phyloP scores from a whole-genome alignment of 2,888 invertebrate species.

The Lasioglossum calceatum region DNA sequence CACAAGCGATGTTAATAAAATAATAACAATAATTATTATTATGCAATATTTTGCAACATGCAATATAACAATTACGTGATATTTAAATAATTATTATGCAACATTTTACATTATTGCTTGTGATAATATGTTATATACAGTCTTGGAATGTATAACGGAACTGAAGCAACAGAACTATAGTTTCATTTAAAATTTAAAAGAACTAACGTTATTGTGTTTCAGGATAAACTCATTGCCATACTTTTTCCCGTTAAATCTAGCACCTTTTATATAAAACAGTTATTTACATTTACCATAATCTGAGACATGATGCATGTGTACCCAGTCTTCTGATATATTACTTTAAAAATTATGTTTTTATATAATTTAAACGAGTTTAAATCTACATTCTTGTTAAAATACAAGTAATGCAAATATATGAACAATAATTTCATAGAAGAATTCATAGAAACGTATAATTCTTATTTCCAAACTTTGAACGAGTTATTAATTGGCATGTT shows the following conservation, averaged over 20 bases:
- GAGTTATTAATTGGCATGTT: constrained; percentile 76
- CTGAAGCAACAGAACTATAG: not conserved
- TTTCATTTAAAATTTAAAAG: not conserved
- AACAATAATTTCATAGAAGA: constrained; percentile 41
- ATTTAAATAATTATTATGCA: not conserved
- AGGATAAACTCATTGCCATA: constrained; percentile 11
- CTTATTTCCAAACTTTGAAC: constrained; percentile 46
- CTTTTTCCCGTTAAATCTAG: constrained; percentile 7
- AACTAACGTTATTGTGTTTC: not conserved
- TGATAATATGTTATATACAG: constrained; percentile 6
- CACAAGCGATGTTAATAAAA: constrained; percentile 12
- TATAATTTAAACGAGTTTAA: constrained; percentile 46
- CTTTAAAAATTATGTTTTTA: constrained; percentile 52
- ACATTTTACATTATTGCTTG: constrained; percentile 1
- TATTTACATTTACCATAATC: constrained; percentile 14
- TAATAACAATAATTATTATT: constrained; percentile 8
- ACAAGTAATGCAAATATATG: constrained; percentile 44
- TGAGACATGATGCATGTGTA: not conserved
- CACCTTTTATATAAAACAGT: not conserved
- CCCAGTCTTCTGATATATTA: constrained; percentile 33
- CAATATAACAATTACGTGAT: not conserved
- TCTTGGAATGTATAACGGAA: constrained; percentile 18
- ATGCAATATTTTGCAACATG: not conserved
- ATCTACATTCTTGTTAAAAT: constrained; percentile 44
- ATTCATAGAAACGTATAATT: constrained; percentile 61